Evolutionary conservation across 2,113 vertebrate species (phyloP), one percentile per base, ranked within the genome.

Genomic region (Neofelis nebulosa): DNA sequence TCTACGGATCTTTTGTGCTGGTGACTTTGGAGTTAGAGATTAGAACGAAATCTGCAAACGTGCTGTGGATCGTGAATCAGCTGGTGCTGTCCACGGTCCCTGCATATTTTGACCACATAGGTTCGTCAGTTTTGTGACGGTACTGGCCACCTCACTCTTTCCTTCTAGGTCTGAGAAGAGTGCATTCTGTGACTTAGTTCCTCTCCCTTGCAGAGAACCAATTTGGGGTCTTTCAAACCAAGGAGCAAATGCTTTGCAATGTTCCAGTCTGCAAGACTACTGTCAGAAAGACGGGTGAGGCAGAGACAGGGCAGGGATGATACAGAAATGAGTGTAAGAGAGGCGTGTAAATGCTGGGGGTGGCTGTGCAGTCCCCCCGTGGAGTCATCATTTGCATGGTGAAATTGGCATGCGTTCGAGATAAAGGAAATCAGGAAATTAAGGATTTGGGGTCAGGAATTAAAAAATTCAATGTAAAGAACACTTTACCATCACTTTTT

Each of bases 301-400:
- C 0, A 31, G 55, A 66, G 25, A 61, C 16, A 31, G 55, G 69
- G 29, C 3, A 33, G 38, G 45, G 14, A 5, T 19, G 63, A 8
- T 48, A 1, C 11, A 73, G 63, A 50, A 71, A 23, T 7, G 8
- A 50, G 41, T 6, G 21, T 27, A 21, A 48, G 61, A 50, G 61
- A 57, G 68, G 25, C 0, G 0, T 29, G 21, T 33, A 15, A 15
- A 23, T 2, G 4, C 7, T 9, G 4, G 14, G 27, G 29, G 21
- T 0, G 0, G n/a, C 7, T 27, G 5, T 25, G 55, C 31, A 13
- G 4, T 16, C n/a, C n/a, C 33, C 45, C 45, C 8, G 7, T 48
- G 3, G 3, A 48, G 4, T 52, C 65, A 25, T 4, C 0, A 0
- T 16, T 66, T 41, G 29, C 8, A 1, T 13, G 33, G 21, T 27